Percentiles rank a stretch among this genome's conserved stretches.
Evolutionary conservation across 2,888 invertebrate species (phyloP).

Genomic region (Agonopterix arenella): DNA sequence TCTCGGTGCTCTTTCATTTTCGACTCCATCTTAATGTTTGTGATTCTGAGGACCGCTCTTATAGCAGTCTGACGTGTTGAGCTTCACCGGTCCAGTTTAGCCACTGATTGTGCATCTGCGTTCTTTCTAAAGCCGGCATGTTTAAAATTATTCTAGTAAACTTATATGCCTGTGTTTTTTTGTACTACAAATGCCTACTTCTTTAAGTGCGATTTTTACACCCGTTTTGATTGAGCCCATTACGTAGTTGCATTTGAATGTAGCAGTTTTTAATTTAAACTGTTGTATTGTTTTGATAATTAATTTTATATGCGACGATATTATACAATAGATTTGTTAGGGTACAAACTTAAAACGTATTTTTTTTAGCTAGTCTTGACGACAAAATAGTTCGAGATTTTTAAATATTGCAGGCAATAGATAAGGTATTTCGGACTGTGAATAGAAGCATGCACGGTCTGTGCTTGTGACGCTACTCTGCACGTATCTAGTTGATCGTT

Average conservation of each 20-base stretch:
- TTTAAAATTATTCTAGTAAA: neutral
- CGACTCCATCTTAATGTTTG: conserved; percentile 20
- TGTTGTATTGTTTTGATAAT: conserved; percentile 35
- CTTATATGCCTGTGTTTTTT: conserved; percentile 24
- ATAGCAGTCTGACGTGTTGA: neutral
- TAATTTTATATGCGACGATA: conserved; percentile 48
- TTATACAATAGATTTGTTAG: conserved; percentile 40
- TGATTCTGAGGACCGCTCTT: neutral
- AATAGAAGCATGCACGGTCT: too few species aligned
- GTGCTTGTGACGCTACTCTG: too few species aligned
- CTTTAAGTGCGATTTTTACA: conserved; percentile 13
- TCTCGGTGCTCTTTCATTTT: conserved; percentile 61
- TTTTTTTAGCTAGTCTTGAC: conserved; percentile 50
- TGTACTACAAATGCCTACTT: conserved; percentile 22
- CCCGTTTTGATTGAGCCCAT: conserved; percentile 12
- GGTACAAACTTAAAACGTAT: conserved; percentile 58
- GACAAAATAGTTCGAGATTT: conserved; percentile 28
- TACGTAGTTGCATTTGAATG: conserved; percentile 18
- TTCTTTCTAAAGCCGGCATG: neutral
- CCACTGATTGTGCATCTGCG: neutral
- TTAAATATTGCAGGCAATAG: neutral
- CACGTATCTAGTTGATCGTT: neutral
- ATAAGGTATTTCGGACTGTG: too few species aligned
- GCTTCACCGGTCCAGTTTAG: neutral
- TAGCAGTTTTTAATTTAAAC: conserved; percentile 28